Base-by-base conservation (phyloP, 2,797 vertebrate species). In the Synanceia verrucosa region DNA sequence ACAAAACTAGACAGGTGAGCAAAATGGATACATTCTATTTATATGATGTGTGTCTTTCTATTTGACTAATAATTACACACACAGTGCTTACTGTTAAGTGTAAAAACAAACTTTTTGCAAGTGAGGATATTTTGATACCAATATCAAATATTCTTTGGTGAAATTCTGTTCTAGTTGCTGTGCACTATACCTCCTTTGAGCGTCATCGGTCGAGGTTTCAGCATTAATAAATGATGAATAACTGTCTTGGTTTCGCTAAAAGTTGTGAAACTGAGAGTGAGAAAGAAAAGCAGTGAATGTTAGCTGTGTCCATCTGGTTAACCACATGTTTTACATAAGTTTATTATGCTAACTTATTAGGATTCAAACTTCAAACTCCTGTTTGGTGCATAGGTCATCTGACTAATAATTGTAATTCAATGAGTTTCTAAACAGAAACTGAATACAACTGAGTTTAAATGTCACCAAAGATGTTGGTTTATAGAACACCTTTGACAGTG, bases 1-100 rank as follows among this genome's bases (percentile, higher is more conserved):
- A 80, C 89, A 83, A 95, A 94, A 84, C 90, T 95, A 67, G 94
- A 95, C 93, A 95, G 94, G 94, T 95, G 91, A 92, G 94, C 88
- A 79, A 91, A 90, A 88, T 58, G 1, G n/a, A 86, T 65, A 50
- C 23, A 65, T 81, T 78, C 31, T 77, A 13, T 67, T 61, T 33
- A 21, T 62, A 58, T 34, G 0, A 7, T 34, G 13, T 13, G 21
- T 62, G 23, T 37, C 1, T 63, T 56, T 60, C 5, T 34, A 1
- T 66, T 57, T 53, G 11, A 70, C 43, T 16, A 2, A 16, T 11
- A 46, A 24, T 24, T 34, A 26, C 34, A 56, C 33, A 1, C 29
- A 61, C 50, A 65, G n/a, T n/a, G n/a, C n/a, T n/a, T 48, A 44
- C 12, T 13, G 33, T 58, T 66, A n/a, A 62, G 50, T 34, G 12